Conservation (phyloP, 2,113 vertebrate genomes). For the Oncorhynchus kisutch region DNA sequence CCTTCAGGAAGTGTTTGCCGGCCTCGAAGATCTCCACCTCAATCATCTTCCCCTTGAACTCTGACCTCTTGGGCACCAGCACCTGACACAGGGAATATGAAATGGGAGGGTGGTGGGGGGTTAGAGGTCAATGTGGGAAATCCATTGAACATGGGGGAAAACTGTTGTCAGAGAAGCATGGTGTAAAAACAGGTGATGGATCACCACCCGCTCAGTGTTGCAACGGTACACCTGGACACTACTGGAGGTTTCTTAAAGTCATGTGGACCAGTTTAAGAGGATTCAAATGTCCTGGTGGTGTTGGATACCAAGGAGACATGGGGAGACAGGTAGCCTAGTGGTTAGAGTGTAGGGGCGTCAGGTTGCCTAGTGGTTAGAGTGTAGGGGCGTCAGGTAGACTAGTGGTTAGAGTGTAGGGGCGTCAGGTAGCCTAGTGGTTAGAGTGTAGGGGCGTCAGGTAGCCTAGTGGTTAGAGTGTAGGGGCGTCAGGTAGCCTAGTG, state of each 20-base stretch:
- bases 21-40: constrained; percentile 92
- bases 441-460: too few relatives aligned
- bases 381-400: too few relatives aligned
- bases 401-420: too few relatives aligned
- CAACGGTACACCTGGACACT: not conserved
- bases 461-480: too few relatives aligned
- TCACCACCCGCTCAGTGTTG: not conserved
- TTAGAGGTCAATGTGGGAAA: not conserved
- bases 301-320: too few relatives aligned
- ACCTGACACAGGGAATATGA: constrained; percentile 71
- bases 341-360: too few relatives aligned
- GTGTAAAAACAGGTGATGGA: not conserved
- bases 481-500: too few relatives aligned
- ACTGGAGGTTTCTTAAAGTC: not conserved
- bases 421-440: too few relatives aligned
- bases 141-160: too few relatives aligned
- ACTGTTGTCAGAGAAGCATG: too few relatives aligned
- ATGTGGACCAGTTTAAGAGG: not conserved
- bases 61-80: constrained; percentile 86
- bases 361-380: too few relatives aligned
- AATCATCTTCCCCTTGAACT: constrained; percentile 95
- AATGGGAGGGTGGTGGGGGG: not conserved
- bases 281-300: not conserved
- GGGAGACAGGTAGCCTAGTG: too few relatives aligned
- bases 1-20: constrained; percentile 96